Evolutionary conservation across 2,113 vertebrate species (phyloP).

Genomic region (Psittacula cyanocephala): DNA sequence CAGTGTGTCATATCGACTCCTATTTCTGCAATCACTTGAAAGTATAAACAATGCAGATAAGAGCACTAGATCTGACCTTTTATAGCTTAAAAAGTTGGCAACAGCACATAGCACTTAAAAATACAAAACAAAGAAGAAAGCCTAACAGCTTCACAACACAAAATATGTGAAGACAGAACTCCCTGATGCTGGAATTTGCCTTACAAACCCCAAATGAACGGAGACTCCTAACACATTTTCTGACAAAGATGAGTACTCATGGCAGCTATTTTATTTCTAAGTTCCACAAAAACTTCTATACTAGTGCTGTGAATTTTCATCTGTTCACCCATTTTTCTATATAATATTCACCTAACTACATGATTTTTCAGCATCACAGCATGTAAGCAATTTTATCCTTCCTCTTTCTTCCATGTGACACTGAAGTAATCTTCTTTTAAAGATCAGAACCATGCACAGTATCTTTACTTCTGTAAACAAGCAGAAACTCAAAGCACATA

Average conservation of each 20-base stretch:
- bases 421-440: not conserved
- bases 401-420: not conserved
- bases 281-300: not conserved
- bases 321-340: not conserved
- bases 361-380: not conserved
- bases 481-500: not conserved
- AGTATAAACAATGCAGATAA: not conserved
- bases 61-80: not conserved
- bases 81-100: not conserved
- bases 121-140: not conserved
- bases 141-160: not conserved
- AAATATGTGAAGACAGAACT: not conserved
- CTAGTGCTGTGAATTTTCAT: not conserved
- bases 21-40: not conserved
- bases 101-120: not conserved
- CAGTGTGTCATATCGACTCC: not conserved
- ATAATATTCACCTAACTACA: not conserved
- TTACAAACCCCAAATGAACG: not conserved
- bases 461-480: not conserved
- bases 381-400: not conserved
- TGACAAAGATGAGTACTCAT: not conserved
- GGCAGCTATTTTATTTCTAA: not conserved
- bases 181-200: not conserved
- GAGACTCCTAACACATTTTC: not conserved
- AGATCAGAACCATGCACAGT: not conserved